Evolutionary conservation across 2,797 vertebrate genomes (phyloP), one percentile per base, ranked within the genome.

Genomic region (Nannoperca obscura): DNA sequence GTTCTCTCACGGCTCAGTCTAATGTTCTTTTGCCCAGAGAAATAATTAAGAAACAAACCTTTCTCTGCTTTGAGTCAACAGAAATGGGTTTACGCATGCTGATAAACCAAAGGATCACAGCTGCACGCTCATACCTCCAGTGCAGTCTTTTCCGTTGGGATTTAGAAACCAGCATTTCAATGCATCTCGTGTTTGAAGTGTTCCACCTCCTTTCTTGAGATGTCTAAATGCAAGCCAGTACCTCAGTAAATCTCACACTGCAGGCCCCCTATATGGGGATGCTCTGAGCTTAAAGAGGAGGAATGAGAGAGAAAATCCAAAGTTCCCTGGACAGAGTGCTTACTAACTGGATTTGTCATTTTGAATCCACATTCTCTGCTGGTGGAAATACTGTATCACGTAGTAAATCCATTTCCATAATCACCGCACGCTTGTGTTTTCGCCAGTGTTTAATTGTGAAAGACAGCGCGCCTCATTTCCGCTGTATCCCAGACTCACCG

Each of bases 381-480:
- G 3, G 22, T 74, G 22, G 32, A 22, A 59, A 52, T 22, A 44
- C 10, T 20, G 13, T 22, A 7, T 22, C 34, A n/a, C n/a, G 24
- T 27, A 11, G 9, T 38, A 6, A 14, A 11, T 17, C 47, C 2
- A 4, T 44, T 44, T 32, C 32, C 34, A 22, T 8, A 30, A 68
- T 40, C 30, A 36, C 20, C 4, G 11, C 38, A 3, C 42, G 4
- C 22, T 8, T 27, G 54, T 54, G 4, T 42, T 58, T 47, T 36
- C 32, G 0, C 11, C 0, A 5, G 0, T 8, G 7, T 64, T 63
- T 87, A 86, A 88, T 83, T 90, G 76, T 88, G 85, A 90, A 85
- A 75, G 54, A 0, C 20, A 0, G 0, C 0, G 0, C 2, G 5
- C 5, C 2, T 50, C 1, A 50, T 9, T 87, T 91, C 86, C 90